Conservation (phyloP, 2,797 vertebrate species). For the Sebastes aleutianus region DNA sequence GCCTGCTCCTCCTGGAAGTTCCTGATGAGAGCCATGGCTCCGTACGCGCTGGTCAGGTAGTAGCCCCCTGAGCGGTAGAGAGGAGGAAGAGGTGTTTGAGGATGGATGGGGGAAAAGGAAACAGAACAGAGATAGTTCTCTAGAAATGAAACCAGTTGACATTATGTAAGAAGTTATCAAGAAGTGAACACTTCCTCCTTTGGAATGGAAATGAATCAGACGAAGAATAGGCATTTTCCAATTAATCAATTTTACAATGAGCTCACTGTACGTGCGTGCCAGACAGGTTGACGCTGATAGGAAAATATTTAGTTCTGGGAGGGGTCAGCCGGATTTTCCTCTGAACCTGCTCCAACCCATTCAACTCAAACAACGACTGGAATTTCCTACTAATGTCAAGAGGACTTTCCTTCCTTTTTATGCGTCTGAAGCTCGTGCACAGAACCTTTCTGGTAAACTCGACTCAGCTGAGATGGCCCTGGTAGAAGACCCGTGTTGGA, state of each 20-base stretch:
- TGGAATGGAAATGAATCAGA: neutral
- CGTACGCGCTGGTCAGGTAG: constrained; percentile 96
- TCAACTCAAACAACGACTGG: constrained; percentile 37
- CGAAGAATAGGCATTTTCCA: neutral
- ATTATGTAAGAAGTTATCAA: neutral
- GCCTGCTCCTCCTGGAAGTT: constrained; percentile 99
- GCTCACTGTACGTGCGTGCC: neutral
- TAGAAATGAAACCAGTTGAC: constrained; percentile 27
- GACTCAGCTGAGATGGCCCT: neutral
- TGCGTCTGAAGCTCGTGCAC: neutral
- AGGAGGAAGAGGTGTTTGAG: neutral
- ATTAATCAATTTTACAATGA: neutral
- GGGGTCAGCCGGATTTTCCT: neutral
- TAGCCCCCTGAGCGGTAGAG: constrained; percentile 87
- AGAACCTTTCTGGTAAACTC: neutral
- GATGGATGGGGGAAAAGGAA: neutral
- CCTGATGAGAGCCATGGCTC: constrained; percentile 95
- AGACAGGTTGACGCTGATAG: constrained; percentile 16
- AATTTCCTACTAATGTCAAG: constrained; percentile 45
- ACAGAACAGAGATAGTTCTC: neutral
- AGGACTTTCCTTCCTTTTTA: constrained; percentile 39
- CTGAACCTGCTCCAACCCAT: constrained; percentile 53
- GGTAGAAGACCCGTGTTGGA: neutral
- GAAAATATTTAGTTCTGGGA: constrained; percentile 34
- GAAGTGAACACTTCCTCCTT: neutral